A percentile compares a stretch with the other conserved stretches of the same genome.
Conservation (phyloP, 2,888 invertebrate genomes). For the Cheilosia variabilis region DNA sequence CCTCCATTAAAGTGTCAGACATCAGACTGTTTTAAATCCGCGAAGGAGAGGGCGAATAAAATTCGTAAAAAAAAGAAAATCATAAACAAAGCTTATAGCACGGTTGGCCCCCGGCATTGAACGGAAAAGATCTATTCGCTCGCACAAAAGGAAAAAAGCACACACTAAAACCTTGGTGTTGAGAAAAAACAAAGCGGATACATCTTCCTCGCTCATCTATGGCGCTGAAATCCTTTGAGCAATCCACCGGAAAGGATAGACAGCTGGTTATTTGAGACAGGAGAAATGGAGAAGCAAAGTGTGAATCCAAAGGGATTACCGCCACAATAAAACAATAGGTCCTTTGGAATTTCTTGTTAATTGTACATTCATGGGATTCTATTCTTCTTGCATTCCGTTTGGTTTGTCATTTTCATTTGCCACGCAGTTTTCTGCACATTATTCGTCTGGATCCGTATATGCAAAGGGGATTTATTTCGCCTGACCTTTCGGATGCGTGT, state of each 20-base stretch:
- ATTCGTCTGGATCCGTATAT: slow-evolving; percentile 1
- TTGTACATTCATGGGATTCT: slow-evolving; percentile 44
- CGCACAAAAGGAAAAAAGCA: slow-evolving; percentile 1
- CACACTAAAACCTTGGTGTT: slow-evolving; percentile 4
- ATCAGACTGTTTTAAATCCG: slow-evolving; percentile 14
- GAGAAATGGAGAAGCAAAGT: slow-evolving; percentile 6
- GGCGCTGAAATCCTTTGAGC: slow-evolving; percentile 13
- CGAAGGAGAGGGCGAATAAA: background rate
- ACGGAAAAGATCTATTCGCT: slow-evolving; percentile 1
- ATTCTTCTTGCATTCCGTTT: slow-evolving; percentile 17
- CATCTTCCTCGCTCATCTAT: background rate
- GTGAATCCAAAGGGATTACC: slow-evolving; percentile 53
- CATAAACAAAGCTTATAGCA: slow-evolving; percentile 30
- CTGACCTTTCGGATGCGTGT: background rate
- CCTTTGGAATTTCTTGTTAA: slow-evolving; percentile 38
- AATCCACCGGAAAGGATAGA: slow-evolving; percentile 12
- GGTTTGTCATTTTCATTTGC: background rate
- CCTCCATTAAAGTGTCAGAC: slow-evolving; percentile 13
- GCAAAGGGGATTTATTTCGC: slow-evolving; percentile 15
- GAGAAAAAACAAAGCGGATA: background rate
- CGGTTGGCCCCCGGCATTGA: background rate
- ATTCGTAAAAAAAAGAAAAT: slow-evolving; percentile 10
- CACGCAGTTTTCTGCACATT: background rate
- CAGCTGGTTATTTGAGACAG: slow-evolving; percentile 33
- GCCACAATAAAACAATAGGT: slow-evolving; percentile 62